Base-by-base conservation (phyloP, 2,113 vertebrate genomes). In the Rhineura floridana region DNA sequence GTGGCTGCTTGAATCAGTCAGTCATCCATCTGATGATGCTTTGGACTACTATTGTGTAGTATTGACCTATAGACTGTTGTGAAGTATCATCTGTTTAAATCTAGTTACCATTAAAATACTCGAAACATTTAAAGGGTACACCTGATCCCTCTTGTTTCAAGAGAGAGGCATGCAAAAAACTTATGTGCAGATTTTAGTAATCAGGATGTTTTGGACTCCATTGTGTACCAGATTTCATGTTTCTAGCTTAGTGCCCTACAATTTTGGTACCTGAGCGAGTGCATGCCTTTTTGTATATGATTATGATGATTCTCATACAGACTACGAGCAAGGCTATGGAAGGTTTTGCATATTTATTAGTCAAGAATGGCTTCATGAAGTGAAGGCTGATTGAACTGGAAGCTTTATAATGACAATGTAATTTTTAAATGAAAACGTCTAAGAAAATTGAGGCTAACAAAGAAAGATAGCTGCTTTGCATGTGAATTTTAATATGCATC, bases 341-440 rank as follows among this genome's bases (percentile, higher is more conserved):
- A 70, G 79, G 25, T 0, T 88, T 78, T 65, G 87, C 73, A 84
- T 90, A 11, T 88, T 65, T 44, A 73, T 78, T 87, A 42, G 5
- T 78, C 28, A 44, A 55, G 3, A 83, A 85, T 81, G 52, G 2
- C 0, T 92, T 88, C 85, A 12, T 93, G 48, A 25, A 89, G 12
- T 79, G 87, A 86, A 87, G 65, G 76, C 85, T 80, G 85, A 87
- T 87, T 87, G 85, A 79, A 80, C 85, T 2, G 81, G 84, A 77
- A 88, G 0, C 70, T 87, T 92, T 12, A 0, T 1, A 25, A 21
- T 36, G 10, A 81, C 2, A 84, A 84, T 87, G 88, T 91, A 73
- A 90, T 93, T 91, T 92, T 83, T 85, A 92, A 89, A 87, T 46
- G 83, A n/a, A 92, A 93, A 94, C 84, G 25, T 8, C 76, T 9